Base-by-base conservation (phyloP, 2,113 vertebrate genomes). In the Hydrochoerus hydrochaeris region DNA sequence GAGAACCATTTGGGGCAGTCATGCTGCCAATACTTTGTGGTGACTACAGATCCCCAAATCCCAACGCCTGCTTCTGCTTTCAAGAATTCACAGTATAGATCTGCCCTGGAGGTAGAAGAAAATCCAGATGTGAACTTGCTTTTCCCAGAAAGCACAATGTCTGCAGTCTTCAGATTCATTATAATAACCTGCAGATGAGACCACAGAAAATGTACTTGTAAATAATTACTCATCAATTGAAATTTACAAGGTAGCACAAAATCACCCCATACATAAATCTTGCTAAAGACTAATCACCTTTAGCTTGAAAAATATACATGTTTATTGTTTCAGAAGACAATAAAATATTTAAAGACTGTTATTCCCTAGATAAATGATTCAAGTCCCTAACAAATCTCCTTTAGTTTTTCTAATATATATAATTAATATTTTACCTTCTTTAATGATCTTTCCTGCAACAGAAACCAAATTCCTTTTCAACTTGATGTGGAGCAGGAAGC, bases 371-470 rank as follows among this genome's bases (percentile, higher is more conserved):
- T 75, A 84, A 95, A 94, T 87, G 89, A 85, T 93, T 94, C 46
- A 92, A 87, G 65, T 77, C 35, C 24, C 16, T 88, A 85, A 58
- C 28, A 88, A 82, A 35, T 3, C 19, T 84, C 44, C 6, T 87
- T 92, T 54, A 90, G 58, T 58, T 52, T 95, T 93, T 24, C 26
- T 69, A 10, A 54, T 24, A 73, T 17, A 85, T 17, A 95, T 16
- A 71, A 24, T 46, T 89, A 38, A 63, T 87, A 71, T 95, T 97
- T 98, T 98, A 98, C 98, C 98, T 97, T 13, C 4, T 90, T 94
- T 97, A 97, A 85, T 98, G 89, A 96, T 97, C 93, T 93, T 95
- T 92, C 73, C 67, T 97, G 90, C 17, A 95, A 89, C 38, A 96
- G 93, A 97, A 94, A 86, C 97, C 90, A 95, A 96, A 89, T 67